A percentile compares a stretch with the other conserved stretches of the same genome.
phyloP scores from a whole-genome alignment of 30 jellyfish, hydroid and myxozoan species.

The Turritopsis dohrnii region DNA sequence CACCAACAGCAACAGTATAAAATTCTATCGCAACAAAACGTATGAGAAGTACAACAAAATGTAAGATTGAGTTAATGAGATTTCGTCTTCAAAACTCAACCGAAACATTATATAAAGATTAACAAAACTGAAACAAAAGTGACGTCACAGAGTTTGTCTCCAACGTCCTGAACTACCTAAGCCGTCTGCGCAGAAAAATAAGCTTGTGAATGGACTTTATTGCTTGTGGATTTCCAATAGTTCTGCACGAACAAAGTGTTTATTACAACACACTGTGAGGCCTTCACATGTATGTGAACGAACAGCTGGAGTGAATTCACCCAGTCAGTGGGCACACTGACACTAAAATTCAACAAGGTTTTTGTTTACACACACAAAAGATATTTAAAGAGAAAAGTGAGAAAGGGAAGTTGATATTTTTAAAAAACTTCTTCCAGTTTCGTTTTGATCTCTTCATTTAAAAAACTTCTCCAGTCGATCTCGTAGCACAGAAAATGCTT shows the following conservation, averaged over 20 bases:
- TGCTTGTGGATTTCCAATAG: too few species aligned
- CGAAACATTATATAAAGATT: not conserved
- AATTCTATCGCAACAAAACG: not conserved
- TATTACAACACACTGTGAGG: not conserved
- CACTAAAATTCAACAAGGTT: not conserved
- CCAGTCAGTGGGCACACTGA: not conserved
- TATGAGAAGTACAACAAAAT: not conserved
- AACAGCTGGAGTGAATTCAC: not conserved
- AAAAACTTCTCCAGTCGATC: not conserved
- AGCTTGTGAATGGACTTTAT: too few species aligned
- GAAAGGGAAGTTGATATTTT: too few species aligned
- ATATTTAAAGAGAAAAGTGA: not conserved
- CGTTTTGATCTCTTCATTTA: too few species aligned
- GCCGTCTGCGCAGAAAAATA: too few species aligned
- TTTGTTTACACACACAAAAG: not conserved
- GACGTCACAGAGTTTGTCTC: too few species aligned
- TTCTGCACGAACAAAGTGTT: not conserved
- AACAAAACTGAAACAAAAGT: not conserved
- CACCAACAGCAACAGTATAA: not conserved
- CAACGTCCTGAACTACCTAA: too few species aligned
- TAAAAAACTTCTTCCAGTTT: too few species aligned
- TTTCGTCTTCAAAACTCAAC: not conserved
- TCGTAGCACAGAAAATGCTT: too few species aligned
- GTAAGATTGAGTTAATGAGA: not conserved
- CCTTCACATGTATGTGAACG: not conserved